Conservation (phyloP, 2,888 invertebrate genomes). For the Rutpela maculata region DNA sequence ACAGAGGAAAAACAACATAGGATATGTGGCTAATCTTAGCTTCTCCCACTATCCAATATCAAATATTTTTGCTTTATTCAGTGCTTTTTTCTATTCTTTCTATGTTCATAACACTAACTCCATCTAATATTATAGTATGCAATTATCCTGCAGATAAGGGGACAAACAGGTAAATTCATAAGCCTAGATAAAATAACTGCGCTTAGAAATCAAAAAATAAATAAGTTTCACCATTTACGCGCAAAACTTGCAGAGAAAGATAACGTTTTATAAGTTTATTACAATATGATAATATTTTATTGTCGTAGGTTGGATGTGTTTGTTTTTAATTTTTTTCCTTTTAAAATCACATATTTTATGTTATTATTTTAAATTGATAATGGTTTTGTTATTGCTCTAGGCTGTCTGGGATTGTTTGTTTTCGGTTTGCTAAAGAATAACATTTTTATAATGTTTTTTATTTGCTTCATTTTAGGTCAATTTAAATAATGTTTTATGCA, state of each 20-base stretch:
- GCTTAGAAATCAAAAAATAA: neutral
- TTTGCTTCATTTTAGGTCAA: neutral
- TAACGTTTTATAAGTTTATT: neutral
- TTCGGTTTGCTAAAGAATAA: constrained; percentile 25
- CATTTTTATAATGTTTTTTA: constrained; percentile 20
- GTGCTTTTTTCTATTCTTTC: too few relatives aligned
- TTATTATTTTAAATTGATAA: constrained; percentile 48
- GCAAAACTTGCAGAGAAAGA: neutral
- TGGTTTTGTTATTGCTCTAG: constrained; percentile 47
- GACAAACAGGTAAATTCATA: neutral
- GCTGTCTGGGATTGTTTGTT: constrained; percentile 41
- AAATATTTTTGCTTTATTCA: too few relatives aligned
- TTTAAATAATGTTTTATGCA: constrained; percentile 9
- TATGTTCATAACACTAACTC: constrained; percentile 5
- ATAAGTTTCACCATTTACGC: neutral
- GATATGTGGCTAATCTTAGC: too few relatives aligned
- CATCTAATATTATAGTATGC: neutral
- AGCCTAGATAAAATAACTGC: neutral
- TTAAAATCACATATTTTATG: constrained; percentile 42
- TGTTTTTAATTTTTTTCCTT: constrained; percentile 44
- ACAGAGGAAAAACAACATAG: too few relatives aligned
- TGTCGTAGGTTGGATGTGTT: constrained; percentile 51
- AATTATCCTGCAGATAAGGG: neutral
- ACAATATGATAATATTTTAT: constrained; percentile 28
- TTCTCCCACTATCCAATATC: too few relatives aligned